Evolutionary conservation across 92 coral and sea anemone genomes (phyloP), one percentile per base, ranked within the genome.

Genomic region (Parazoanthus atlanticus): DNA sequence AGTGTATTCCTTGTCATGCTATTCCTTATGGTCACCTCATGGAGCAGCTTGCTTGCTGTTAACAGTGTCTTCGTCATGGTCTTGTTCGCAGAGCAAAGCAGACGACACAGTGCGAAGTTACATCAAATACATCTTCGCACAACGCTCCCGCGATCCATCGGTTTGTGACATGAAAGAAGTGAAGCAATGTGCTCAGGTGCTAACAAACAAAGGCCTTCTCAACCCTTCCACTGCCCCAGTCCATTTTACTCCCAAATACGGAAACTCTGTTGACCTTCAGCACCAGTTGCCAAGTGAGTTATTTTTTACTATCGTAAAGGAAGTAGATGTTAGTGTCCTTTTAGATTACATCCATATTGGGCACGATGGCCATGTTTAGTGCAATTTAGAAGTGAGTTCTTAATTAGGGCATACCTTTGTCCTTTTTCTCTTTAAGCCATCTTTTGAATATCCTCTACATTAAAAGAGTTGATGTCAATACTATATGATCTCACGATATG

Each of bases 111-210:
- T 96, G 28, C 79, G 85, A 73, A 93, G 98, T 74, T 96, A 94
- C 56, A 61, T 96, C 0, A 89, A 92, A 5, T 96, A 96, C 91
- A 93, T 94, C 72, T 89, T 89, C 65, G 97, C 88, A 29, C 94
- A 96, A 79, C 89, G 90, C 47, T 79, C 92, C 71, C 58, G 80
- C 11, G 96, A 96, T 64, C 89, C 91, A 25, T 80, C 80, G 29
- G 81, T 94, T n/a, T 96, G 98, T 82, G 91, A 95, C 82, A 67
- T 96, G 81, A 88, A 92, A n/a, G 96, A 94, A 82, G 86, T 96
- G 81, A 93, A 92, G 75, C 84, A 76, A 58, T 96, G 96, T 83
- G 97, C 92, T 17, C 91, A 80, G 77, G 90, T 96, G 32, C 52
- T 92, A 66, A 96, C 98, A 25, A 94, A 91, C 92, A 93, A 94